Evolutionary conservation across 2,888 invertebrate genomes (phyloP).

Genomic region (Thyatira batis): DNA sequence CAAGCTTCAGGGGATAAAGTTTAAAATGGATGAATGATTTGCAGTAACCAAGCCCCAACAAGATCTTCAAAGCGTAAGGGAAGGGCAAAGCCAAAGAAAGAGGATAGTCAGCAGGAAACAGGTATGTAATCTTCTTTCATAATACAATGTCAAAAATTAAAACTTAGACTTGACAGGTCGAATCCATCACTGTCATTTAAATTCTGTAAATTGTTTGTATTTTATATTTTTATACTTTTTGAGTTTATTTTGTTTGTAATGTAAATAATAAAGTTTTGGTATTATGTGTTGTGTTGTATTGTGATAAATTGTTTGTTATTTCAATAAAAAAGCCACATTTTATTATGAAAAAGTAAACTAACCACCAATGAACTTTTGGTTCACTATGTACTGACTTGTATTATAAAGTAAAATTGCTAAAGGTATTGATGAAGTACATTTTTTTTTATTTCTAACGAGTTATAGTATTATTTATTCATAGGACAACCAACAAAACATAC

Average conservation of each 20-base stretch:
- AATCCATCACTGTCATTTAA: neutral
- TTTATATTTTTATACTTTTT: neutral
- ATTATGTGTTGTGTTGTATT: neutral
- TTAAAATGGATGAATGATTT: constrained; percentile 5
- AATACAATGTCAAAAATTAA: constrained; percentile 5
- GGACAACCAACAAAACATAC: no score
- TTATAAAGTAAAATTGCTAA: no score
- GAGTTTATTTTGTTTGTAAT: neutral
- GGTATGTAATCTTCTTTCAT: constrained; percentile 38
- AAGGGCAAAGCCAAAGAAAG: constrained; percentile 56
- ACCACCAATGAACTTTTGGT: neutral
- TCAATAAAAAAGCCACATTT: neutral
- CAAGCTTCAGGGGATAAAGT: no score
- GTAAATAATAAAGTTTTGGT: neutral
- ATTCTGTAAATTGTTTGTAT: neutral
- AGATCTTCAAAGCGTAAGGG: constrained; percentile 55
- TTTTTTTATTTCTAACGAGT: no score
- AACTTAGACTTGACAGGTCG: neutral
- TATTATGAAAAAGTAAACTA: neutral
- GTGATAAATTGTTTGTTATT: neutral
- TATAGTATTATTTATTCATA: no score
- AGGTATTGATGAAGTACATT: no score
- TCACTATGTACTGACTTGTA: no score
- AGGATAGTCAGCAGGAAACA: constrained; percentile 66
- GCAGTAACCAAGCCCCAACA: constrained; percentile 65